Conservation (phyloP, 2,888 invertebrate species). For the Chloroclysta siterata region DNA sequence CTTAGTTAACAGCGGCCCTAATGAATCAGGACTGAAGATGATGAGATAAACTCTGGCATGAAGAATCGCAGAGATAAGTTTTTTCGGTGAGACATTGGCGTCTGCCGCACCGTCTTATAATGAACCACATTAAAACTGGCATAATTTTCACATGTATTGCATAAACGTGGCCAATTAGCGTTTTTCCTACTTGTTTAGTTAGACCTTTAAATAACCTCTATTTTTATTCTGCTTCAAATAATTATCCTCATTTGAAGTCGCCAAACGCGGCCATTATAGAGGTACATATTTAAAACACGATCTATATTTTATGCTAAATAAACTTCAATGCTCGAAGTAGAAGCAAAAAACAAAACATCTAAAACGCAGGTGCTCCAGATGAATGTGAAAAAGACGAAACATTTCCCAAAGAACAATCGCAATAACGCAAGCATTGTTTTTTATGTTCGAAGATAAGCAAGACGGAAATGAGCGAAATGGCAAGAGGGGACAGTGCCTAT, state of each 20-base stretch:
- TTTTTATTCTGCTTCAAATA: conserved; percentile 10
- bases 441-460: conserved; percentile 63
- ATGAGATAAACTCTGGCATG: conserved; percentile 36
- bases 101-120: conserved; percentile 1
- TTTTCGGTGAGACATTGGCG: background rate
- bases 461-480: conserved; percentile 65
- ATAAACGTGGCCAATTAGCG: conserved; percentile 9
- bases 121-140: conserved; percentile 6
- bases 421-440: conserved; percentile 67
- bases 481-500: conserved; percentile 62
- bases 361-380: conserved; percentile 50
- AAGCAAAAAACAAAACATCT: conserved; percentile 36
- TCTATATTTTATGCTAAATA: conserved; percentile 12
- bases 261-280: background rate
- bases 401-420: conserved; percentile 58
- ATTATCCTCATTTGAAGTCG: background rate
- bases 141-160: conserved; percentile 10
- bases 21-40: conserved; percentile 25
- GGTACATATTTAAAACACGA: conserved; percentile 5
- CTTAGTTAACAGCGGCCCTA: conserved; percentile 7
- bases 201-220: conserved; percentile 13
- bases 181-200: conserved; percentile 8
- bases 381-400: conserved; percentile 54
- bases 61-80: conserved; percentile 3
- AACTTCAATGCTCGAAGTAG: conserved; percentile 5